Evolutionary conservation across 2,113 vertebrate species (phyloP).

Genomic region (Calidris pygmaea): DNA sequence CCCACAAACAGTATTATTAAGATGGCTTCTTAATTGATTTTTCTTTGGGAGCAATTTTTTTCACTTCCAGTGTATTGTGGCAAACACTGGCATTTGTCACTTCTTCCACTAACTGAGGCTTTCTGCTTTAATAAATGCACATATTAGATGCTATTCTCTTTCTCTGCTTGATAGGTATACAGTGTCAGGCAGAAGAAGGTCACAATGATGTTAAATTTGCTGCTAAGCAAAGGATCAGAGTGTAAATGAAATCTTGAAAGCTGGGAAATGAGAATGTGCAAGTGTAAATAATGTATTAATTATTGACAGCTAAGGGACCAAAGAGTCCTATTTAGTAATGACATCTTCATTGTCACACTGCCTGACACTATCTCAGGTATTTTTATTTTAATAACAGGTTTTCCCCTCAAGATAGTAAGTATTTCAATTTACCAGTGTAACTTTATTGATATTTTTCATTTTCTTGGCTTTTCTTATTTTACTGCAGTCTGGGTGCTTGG

Average conservation of each 20-base stretch:
- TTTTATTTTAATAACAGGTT: slow-evolving; percentile 54
- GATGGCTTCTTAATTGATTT: slow-evolving; percentile 65
- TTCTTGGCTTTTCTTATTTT: slow-evolving; percentile 43
- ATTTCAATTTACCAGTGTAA: slow-evolving; percentile 46
- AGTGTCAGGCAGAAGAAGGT: slow-evolving; percentile 72
- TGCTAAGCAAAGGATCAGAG: slow-evolving; percentile 84
- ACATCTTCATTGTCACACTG: slow-evolving; percentile 74
- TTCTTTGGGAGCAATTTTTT: slow-evolving; percentile 54
- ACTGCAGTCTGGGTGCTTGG: background rate
- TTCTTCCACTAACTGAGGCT: slow-evolving; percentile 36
- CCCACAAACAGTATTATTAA: background rate
- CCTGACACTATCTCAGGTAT: slow-evolving; percentile 58
- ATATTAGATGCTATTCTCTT: slow-evolving; percentile 63
- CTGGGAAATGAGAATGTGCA: slow-evolving; percentile 85
- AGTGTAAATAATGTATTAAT: slow-evolving; percentile 96
- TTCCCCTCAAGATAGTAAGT: slow-evolving; percentile 1
- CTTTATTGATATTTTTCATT: slow-evolving; percentile 47
- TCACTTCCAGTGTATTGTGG: slow-evolving; percentile 52
- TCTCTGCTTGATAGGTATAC: slow-evolving; percentile 51
- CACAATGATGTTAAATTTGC: slow-evolving; percentile 77
- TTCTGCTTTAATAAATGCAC: slow-evolving; percentile 73
- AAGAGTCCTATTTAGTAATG: slow-evolving; percentile 75
- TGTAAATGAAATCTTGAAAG: slow-evolving; percentile 87
- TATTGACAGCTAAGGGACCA: slow-evolving; percentile 81
- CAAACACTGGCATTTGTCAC: slow-evolving; percentile 63